Conservation (phyloP, 2,888 invertebrate species). For the Neuroscelio doddi region DNA sequence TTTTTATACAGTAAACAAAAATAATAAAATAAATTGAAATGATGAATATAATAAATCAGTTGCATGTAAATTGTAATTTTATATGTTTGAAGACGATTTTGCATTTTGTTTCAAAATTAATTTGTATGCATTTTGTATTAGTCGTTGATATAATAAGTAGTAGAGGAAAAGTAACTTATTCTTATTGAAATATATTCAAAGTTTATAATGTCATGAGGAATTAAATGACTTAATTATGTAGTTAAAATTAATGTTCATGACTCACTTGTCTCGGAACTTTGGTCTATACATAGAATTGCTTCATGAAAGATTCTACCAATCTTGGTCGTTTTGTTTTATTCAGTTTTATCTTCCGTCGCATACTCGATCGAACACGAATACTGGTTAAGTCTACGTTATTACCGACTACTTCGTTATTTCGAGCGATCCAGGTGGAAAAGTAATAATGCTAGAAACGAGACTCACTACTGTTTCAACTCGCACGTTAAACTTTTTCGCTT, state of each 20-base stretch:
- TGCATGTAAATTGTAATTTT: no score
- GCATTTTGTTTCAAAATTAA: no score
- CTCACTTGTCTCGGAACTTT: no score
- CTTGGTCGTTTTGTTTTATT: slow-evolving; percentile 34
- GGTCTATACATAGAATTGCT: no score
- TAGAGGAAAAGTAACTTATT: no score
- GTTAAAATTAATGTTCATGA: slow-evolving; percentile 39
- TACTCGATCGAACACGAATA: slow-evolving; percentile 28
- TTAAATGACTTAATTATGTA: slow-evolving; percentile 34
- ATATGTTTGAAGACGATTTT: no score
- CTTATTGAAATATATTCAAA: no score
- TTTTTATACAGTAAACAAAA: no score
- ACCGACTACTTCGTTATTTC: slow-evolving; percentile 44
- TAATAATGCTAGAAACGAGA: slow-evolving; percentile 26
- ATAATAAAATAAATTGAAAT: no score
- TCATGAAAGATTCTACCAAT: slow-evolving; percentile 19
- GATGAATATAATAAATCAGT: no score
- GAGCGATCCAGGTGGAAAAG: slow-evolving; percentile 39
- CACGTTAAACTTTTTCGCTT: slow-evolving; percentile 8
- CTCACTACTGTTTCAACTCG: slow-evolving; percentile 17
- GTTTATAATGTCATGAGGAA: slow-evolving; percentile 4
- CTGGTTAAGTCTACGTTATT: slow-evolving; percentile 24
- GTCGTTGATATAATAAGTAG: no score
- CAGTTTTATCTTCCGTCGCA: slow-evolving; percentile 28
- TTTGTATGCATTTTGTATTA: no score